A percentile compares a stretch with the other conserved stretches of the same genome.
Evolutionary conservation across 2,797 vertebrate species (phyloP).

Genomic region (Hemitrygon akajei): DNA sequence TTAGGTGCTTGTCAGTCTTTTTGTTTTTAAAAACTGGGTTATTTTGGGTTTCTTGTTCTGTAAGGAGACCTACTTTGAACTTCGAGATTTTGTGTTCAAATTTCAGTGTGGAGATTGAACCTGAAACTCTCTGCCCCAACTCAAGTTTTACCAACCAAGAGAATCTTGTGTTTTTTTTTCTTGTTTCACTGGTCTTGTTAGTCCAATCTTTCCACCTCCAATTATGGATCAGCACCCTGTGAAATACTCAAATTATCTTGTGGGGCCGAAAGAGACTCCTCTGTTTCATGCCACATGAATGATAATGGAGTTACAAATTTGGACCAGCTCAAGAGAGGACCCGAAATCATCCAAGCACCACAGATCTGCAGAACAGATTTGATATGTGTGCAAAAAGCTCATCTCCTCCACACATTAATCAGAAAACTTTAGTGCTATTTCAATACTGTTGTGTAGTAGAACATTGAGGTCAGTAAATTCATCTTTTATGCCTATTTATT

Average conservation of each 20-base stretch:
- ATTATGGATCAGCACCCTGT: neutral
- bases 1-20: too few relatives aligned
- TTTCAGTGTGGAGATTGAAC: neutral
- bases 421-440: neutral
- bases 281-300: too few relatives aligned
- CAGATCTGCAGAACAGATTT: too few relatives aligned
- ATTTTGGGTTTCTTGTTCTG: too few relatives aligned
- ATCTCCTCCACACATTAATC: neutral
- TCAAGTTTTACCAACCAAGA: neutral
- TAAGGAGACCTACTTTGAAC: too few relatives aligned
- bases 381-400: neutral
- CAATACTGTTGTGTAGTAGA: neutral
- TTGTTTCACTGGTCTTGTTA: too few relatives aligned
- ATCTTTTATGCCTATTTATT: slow-evolving; percentile 1
- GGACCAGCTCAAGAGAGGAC: neutral
- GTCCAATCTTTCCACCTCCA: too few relatives aligned
- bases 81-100: neutral
- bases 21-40: too few relatives aligned
- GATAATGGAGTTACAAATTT: neutral
- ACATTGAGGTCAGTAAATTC: neutral
- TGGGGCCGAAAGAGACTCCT: neutral
- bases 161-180: neutral
- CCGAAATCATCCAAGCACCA: neutral
- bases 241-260: neutral
- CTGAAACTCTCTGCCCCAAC: neutral